Conservation (phyloP, 2,888 invertebrate species). For the Griposia aprilina region DNA sequence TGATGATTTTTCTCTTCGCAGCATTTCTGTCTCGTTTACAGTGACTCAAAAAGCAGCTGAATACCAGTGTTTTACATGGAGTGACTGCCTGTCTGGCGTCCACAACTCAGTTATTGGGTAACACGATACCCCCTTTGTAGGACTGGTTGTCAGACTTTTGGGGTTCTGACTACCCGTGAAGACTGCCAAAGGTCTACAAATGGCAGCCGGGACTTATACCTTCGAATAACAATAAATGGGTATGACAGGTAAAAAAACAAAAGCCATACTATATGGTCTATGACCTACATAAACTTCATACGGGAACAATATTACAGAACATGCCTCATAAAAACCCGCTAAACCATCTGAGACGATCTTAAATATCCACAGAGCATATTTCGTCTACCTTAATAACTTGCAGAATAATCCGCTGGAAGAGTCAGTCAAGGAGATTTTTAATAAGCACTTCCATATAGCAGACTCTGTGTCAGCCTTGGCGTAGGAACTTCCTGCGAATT, state of each 20-base stretch:
- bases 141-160: not conserved
- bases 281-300: not conserved
- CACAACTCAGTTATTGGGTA: not conserved
- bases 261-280: not conserved
- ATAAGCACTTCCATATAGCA: conserved; percentile 44
- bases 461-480: conserved; percentile 45
- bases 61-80: not conserved
- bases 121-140: not conserved
- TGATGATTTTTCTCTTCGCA: not conserved
- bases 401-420: conserved; percentile 37
- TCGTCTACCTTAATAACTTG: conserved; percentile 53
- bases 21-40: not conserved
- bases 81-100: not conserved
- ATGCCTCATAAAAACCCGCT: conserved; percentile 28
- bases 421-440: conserved; percentile 43
- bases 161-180: not conserved
- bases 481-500: conserved; percentile 57
- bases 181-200: not conserved
- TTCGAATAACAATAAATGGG: not conserved
- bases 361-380: conserved; percentile 51
- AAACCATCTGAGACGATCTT: conserved; percentile 16
- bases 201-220: not conserved
- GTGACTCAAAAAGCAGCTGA: not conserved
- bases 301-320: not conserved
- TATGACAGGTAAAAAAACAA: not conserved